Conservation (phyloP, 2,113 vertebrate species). For the Gobius niger region DNA sequence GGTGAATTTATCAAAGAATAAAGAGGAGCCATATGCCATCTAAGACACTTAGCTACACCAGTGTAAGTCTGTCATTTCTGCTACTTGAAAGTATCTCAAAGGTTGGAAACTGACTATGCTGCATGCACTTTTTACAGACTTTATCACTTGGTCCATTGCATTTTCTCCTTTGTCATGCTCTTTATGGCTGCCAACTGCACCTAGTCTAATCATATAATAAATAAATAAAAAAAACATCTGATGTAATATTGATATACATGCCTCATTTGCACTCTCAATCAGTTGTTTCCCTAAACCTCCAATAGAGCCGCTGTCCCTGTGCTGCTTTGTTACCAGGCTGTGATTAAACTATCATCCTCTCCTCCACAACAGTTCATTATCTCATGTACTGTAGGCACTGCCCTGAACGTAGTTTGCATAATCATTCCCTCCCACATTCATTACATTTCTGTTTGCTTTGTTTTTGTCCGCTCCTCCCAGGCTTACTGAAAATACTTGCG, state of each 20-base stretch:
- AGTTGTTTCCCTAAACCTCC: background rate
- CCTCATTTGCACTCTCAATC: background rate
- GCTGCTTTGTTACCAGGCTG: background rate
- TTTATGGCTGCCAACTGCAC: too few species aligned
- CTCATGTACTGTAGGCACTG: conserved; percentile 16
- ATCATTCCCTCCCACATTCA: conserved; percentile 56
- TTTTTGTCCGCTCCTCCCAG: conserved; percentile 42
- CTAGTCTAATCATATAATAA: too few species aligned
- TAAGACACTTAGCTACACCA: too few species aligned
- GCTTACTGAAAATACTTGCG: conserved; percentile 12
- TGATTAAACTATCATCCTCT: conserved; percentile 6
- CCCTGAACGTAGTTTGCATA: conserved; percentile 56
- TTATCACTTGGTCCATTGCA: too few species aligned
- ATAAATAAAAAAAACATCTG: too few species aligned
- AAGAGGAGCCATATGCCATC: too few species aligned
- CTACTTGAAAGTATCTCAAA: too few species aligned
- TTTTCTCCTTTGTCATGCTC: too few species aligned
- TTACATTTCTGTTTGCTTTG: conserved; percentile 46
- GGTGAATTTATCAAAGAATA: too few species aligned
- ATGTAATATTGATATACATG: background rate
- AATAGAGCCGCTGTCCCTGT: background rate
- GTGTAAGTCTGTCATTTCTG: too few species aligned
- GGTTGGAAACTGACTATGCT: too few species aligned
- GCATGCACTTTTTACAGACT: too few species aligned
- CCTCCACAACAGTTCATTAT: conserved; percentile 14